Evolutionary conservation across 2,888 invertebrate species (phyloP).

Genomic region (Carabus problematicus): DNA sequence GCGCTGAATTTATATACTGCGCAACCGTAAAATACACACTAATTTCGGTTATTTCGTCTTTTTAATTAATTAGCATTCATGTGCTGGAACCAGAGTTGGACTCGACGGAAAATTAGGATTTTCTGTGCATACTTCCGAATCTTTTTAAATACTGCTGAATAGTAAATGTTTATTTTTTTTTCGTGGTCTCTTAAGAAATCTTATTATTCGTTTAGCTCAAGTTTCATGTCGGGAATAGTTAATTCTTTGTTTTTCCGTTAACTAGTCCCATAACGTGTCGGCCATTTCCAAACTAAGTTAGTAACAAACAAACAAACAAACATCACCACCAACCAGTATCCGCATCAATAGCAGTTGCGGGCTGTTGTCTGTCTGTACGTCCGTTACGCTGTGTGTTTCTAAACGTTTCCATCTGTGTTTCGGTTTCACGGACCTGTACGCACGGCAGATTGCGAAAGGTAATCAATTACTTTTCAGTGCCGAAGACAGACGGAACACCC

Average conservation of each 20-base stretch:
- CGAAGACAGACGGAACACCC: constrained; percentile 28
- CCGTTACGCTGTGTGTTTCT: constrained; percentile 20
- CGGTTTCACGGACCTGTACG: neutral
- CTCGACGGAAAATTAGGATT: too few relatives aligned
- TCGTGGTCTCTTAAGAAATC: too few relatives aligned
- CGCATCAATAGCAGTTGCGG: neutral
- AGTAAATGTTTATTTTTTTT: too few relatives aligned
- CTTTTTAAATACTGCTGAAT: too few relatives aligned
- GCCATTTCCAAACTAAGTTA: constrained; percentile 30
- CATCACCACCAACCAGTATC: constrained; percentile 32
- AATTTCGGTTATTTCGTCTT: constrained; percentile 11
- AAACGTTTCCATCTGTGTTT: constrained; percentile 35
- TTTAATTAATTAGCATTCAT: constrained; percentile 16
- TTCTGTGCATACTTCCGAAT: too few relatives aligned
- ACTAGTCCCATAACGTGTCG: constrained; percentile 39
- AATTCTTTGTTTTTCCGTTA: neutral
- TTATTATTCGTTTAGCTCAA: too few relatives aligned
- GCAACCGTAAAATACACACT: neutral
- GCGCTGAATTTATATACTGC: neutral
- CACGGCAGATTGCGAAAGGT: constrained; percentile 35
- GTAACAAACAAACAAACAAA: constrained; percentile 32
- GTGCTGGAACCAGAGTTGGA: too few relatives aligned
- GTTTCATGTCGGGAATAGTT: too few relatives aligned
- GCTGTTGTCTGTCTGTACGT: neutral
- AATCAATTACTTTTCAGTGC: constrained; percentile 37